These are phyloP conservation scores for Limnephilus auricula DNA, from an alignment of 2,888 invertebrate genomes.

Conservation along the genomic window DNA sequence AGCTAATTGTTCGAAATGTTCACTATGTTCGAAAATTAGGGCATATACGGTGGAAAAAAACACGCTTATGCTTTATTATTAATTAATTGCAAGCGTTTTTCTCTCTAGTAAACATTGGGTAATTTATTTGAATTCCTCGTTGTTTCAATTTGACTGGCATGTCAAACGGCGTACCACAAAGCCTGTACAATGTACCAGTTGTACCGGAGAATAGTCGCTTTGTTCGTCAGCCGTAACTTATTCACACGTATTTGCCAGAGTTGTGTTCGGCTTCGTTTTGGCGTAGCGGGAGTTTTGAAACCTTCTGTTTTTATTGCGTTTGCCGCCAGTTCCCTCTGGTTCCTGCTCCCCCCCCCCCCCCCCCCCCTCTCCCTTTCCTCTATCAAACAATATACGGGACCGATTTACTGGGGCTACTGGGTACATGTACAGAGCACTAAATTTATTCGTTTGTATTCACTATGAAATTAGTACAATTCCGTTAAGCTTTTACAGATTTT, in stretches of 20 bases:
- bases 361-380: background rate
- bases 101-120: background rate
- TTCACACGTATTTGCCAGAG: background rate
- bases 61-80: too few species aligned
- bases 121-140: background rate
- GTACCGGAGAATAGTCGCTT: background rate
- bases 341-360: background rate
- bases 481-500: background rate
- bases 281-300: background rate
- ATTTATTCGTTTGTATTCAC: background rate
- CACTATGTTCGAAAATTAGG: too few species aligned
- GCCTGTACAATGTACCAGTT: background rate
- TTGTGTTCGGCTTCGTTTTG: background rate
- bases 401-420: background rate
- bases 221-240: background rate
- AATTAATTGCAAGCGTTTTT: background rate
- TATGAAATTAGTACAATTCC: background rate
- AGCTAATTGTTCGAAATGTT: too few species aligned
- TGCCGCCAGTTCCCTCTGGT: background rate
- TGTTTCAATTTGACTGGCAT: background rate
- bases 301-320: constrained; percentile 11
- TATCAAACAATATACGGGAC: background rate
- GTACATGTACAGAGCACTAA: background rate
- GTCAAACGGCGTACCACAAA: background rate
- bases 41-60: background rate